Conservation (phyloP, 2,888 invertebrate genomes). For the Protophormia terraenovae region DNA sequence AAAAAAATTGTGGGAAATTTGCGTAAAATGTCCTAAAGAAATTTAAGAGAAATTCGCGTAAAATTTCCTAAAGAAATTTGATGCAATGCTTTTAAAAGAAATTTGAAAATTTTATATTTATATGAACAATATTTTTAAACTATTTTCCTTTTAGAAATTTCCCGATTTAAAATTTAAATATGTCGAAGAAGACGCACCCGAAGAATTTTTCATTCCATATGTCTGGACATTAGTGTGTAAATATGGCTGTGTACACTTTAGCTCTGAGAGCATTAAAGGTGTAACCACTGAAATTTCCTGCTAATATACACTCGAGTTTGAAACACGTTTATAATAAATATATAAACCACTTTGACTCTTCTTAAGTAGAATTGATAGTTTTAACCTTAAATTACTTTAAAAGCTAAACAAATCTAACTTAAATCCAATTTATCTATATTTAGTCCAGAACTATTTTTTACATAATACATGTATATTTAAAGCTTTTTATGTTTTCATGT, state of each 20-base stretch:
- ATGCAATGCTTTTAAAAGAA: no score
- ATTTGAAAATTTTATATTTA: no score
- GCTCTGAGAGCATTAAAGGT: conserved; percentile 80
- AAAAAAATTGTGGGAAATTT: no score
- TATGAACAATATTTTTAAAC: neutral
- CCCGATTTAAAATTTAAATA: conserved; percentile 99
- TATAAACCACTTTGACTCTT: neutral
- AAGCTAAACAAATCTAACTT: neutral
- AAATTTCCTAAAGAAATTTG: no score
- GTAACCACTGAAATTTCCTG: conserved; percentile 80
- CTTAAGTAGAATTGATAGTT: conserved; percentile 13
- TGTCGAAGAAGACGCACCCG: conserved; percentile 99
- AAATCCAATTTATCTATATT: neutral
- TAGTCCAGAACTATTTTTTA: neutral
- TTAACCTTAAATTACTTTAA: neutral
- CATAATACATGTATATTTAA: conserved; percentile 8
- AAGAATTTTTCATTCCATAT: conserved; percentile 99
- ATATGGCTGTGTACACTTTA: conserved; percentile 82
- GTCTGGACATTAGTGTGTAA: conserved; percentile 95
- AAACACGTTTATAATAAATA: conserved; percentile 56
- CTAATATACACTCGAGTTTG: conserved; percentile 75
- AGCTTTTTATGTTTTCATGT: neutral
- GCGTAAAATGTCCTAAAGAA: no score
- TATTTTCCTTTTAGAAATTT: conserved; percentile 89
- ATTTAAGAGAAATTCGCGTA: no score